Conservation (phyloP, 2,888 invertebrate genomes). For the Napeogenes sylphis region DNA sequence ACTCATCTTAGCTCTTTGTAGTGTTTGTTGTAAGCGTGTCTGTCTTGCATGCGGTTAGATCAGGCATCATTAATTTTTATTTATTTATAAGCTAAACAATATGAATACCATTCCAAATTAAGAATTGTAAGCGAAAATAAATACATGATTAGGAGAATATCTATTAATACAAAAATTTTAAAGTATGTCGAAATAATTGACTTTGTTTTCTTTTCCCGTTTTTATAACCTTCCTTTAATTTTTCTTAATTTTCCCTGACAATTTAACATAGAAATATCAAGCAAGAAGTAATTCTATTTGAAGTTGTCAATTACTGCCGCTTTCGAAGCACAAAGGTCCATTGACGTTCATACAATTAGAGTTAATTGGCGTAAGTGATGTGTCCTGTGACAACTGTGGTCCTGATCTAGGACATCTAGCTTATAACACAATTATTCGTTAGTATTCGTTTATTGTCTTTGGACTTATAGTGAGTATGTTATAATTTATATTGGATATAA, state of each 20-base stretch:
- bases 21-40: slow-evolving; percentile 44
- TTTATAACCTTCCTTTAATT: slow-evolving; percentile 13
- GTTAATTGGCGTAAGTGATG: slow-evolving; percentile 27
- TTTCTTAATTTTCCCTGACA: not conserved
- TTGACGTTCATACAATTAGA: slow-evolving; percentile 30
- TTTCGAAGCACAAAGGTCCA: slow-evolving; percentile 25
- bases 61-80: slow-evolving; percentile 49
- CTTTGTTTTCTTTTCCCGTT: slow-evolving; percentile 23
- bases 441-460: not conserved
- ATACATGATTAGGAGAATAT: slow-evolving; percentile 68
- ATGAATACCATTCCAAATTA: slow-evolving; percentile 75
- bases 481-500: too few species aligned
- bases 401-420: slow-evolving; percentile 20
- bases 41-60: slow-evolving; percentile 54
- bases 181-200: slow-evolving; percentile 58
- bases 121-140: slow-evolving; percentile 70
- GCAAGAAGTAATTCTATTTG: too few species aligned
- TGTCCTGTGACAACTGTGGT: slow-evolving; percentile 22
- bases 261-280: too few species aligned
- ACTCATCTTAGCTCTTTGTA: slow-evolving; percentile 66
- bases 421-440: not conserved
- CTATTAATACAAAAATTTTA: slow-evolving; percentile 62
- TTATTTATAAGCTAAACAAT: slow-evolving; percentile 73
- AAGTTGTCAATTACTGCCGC: slow-evolving; percentile 14
- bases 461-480: too few species aligned